Percentiles rank a stretch among this genome's conserved stretches.
Conservation (phyloP, 2,113 vertebrate species). For the Nothocercus nigrocapillus region DNA sequence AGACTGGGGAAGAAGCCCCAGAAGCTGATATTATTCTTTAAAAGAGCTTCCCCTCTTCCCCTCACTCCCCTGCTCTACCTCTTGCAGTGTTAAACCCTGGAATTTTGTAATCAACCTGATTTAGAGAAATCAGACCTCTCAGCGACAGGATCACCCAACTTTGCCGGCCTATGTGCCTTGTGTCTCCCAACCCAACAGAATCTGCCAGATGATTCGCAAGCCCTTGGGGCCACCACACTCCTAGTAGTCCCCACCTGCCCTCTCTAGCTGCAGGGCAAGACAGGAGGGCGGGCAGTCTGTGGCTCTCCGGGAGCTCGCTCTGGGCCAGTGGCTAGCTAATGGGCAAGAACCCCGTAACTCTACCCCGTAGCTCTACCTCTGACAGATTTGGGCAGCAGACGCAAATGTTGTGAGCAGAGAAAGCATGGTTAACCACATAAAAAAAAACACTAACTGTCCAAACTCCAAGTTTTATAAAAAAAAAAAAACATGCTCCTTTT, state of each 20-base stretch:
- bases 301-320: not conserved
- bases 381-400: not conserved
- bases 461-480: not conserved
- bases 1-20: not conserved
- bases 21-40: not conserved
- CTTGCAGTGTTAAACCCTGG: not conserved
- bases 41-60: not conserved
- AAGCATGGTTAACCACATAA: not conserved
- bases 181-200: not conserved
- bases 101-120: not conserved
- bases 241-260: not conserved
- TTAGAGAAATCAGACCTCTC: not conserved
- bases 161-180: not conserved
- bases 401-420: not conserved
- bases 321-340: rapidly evolving
- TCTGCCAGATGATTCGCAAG: not conserved
- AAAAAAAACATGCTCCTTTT: not conserved
- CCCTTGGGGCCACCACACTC: rapidly evolving
- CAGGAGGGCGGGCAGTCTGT: rapidly evolving
- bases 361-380: not conserved
- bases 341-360: rapidly evolving
- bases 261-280: not conserved
- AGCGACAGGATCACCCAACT: not conserved
- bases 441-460: not conserved
- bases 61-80: not conserved